Conservation (phyloP, 2,113 vertebrate genomes). For the Podarcis raffonei region DNA sequence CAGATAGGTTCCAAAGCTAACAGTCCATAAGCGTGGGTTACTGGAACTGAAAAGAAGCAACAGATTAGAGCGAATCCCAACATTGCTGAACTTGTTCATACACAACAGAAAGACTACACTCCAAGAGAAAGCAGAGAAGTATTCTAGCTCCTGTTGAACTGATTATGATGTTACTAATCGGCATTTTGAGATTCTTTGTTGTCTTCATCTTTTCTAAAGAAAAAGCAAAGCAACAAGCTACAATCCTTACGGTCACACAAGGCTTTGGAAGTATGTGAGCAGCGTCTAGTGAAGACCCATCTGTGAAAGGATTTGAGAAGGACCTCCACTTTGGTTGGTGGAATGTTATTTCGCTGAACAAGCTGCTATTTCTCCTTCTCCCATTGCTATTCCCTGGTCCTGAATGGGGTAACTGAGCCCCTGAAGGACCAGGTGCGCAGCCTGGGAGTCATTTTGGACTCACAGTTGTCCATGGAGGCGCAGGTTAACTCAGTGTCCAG, state of each 20-base stretch:
- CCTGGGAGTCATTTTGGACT: too few species aligned
- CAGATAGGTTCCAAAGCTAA: conserved; percentile 82
- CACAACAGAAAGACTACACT: neutral
- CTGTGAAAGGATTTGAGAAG: neutral
- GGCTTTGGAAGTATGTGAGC: neutral
- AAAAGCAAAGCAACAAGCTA: neutral
- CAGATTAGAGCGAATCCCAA: neutral
- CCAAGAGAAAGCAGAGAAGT: neutral
- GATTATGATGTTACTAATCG: neutral
- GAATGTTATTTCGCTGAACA: neutral
- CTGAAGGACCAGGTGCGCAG: too few species aligned
- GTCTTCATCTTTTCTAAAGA: neutral
- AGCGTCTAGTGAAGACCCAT: neutral
- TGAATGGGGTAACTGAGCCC: too few species aligned
- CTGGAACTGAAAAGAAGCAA: conserved; percentile 63
- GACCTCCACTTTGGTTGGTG: neutral
- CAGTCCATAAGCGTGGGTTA: conserved; percentile 81
- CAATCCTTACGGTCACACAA: neutral
- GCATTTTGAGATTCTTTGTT: neutral
- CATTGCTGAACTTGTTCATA: neutral
- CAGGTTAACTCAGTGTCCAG: too few species aligned
- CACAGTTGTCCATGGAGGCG: too few species aligned
- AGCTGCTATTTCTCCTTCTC: neutral
- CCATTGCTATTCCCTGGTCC: neutral
- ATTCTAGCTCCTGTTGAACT: neutral